Base-by-base conservation (phyloP, 2,888 invertebrate species). In the Ormyrus rosae region DNA sequence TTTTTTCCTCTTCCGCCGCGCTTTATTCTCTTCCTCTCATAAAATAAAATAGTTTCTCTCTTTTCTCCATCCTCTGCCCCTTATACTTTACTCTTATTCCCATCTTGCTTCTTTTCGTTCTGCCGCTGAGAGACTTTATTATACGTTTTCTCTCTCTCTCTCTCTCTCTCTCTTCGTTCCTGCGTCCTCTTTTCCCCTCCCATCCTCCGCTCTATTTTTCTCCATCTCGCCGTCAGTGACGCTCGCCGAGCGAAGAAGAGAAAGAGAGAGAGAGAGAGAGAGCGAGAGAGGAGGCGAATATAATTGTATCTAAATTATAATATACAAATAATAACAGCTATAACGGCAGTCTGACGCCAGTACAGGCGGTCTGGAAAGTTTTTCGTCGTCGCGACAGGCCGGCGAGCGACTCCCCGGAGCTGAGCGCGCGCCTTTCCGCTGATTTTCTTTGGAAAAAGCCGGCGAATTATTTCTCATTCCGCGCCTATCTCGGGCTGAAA, bases 231-330 rank as follows among this genome's bases (percentile, higher is more conserved):
- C 71, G 71, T 19, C 70, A 34, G 58, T 69, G 74, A 74, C n/a
- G 8, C 5, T 3, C 1, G 68, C 67, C 13, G 69, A 64, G 58
- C 67, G 74, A 55, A 61, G 65, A 61, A 19, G 65, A 65, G 81
- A 72, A 19, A 34, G 84, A 88, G 85, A 89, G 90, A 86, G 80
- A 84, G 82, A 82, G 34, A 65, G 81, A 70, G 34, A 10, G 73
- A 63, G 73, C 19, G 85, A 89, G 86, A 34, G 84, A 87, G 85
- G 90, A 90, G 86, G 80, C 84, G 82, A 82, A 90, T 89, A 90
- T 90, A 90, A 90, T 90, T 90, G 89, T 90, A 88, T 90, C 89
- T 90, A 90, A 89, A 90, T 90, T 89, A 90, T 90, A 90, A 90
- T 90, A 90, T 90, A 90, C 89, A 90, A 90, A 90, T 90, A 90